A percentile compares a stretch with the other conserved stretches of the same genome.
phyloP scores from a whole-genome alignment of 2,797 vertebrate species.

The Onychomys leucogaster region DNA sequence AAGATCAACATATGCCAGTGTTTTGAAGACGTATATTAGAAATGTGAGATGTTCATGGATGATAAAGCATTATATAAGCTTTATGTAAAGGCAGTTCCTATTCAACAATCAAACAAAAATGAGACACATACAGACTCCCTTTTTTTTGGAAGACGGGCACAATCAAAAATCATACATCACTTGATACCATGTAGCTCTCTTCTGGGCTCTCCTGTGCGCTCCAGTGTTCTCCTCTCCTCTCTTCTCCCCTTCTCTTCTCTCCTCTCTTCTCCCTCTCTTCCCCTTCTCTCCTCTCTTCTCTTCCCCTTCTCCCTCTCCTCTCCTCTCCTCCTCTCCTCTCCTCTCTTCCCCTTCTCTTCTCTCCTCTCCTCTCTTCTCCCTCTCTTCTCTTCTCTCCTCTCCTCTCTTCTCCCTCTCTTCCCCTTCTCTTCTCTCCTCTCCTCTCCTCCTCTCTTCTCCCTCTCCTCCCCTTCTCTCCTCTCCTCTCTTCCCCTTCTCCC shows the following conservation, averaged over 20 bases:
- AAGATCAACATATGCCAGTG: constrained; percentile 27
- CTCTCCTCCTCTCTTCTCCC: too few species aligned
- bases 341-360: too few species aligned
- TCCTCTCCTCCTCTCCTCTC: too few species aligned
- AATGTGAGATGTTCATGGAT: constrained; percentile 50
- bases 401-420: background rate
- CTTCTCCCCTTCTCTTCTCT: too few species aligned
- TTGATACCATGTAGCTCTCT: background rate
- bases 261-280: background rate
- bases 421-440: too few species aligned
- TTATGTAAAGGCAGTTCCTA: background rate
- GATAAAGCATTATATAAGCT: constrained; percentile 40
- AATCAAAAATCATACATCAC: background rate
- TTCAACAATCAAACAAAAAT: background rate
- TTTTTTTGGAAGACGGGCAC: background rate
- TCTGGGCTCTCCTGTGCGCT: too few species aligned
- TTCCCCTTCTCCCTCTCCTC: too few species aligned
- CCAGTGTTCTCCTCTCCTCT: too few species aligned
- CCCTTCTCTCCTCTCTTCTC: background rate
- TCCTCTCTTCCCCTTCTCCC: too few species aligned
- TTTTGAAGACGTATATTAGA: constrained; percentile 52
- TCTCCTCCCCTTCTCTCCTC: too few species aligned
- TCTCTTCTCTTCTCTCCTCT: background rate
- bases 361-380: too few species aligned
- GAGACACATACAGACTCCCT: background rate